Evolutionary conservation across 2,797 vertebrate genomes (phyloP).

Genomic region (Hemibagrus guttatus): DNA sequence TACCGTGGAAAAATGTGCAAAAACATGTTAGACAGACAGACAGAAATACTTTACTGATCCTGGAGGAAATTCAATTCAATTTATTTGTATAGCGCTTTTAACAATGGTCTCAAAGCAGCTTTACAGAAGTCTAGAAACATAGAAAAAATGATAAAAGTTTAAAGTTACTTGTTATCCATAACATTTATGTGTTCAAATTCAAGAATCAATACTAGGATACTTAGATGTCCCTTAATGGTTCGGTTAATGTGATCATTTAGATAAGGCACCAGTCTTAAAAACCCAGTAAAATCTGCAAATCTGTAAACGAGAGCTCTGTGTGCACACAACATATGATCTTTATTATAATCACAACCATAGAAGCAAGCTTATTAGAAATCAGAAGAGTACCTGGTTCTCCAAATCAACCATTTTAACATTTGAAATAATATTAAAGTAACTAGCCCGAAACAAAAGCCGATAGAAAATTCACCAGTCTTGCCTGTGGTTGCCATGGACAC

Average conservation of each 20-base stretch:
- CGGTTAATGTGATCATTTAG: background rate
- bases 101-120: too few species aligned
- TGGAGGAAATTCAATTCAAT: too few species aligned
- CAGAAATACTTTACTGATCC: too few species aligned
- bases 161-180: too few species aligned
- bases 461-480: background rate
- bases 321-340: background rate
- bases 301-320: background rate
- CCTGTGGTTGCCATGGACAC: conserved; percentile 31
- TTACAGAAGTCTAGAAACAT: too few species aligned
- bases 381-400: background rate
- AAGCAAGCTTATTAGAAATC: background rate
- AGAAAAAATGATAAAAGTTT: too few species aligned
- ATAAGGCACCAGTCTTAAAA: background rate
- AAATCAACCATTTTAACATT: background rate
- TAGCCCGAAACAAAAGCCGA: background rate
- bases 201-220: too few species aligned
- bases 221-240: background rate
- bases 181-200: too few species aligned
- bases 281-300: background rate
- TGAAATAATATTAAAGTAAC: background rate
- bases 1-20: background rate
- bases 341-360: background rate
- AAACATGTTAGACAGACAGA: too few species aligned
- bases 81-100: too few species aligned